Conservation (phyloP, 2,113 vertebrate genomes). For the Drymodes brunneopygia region DNA sequence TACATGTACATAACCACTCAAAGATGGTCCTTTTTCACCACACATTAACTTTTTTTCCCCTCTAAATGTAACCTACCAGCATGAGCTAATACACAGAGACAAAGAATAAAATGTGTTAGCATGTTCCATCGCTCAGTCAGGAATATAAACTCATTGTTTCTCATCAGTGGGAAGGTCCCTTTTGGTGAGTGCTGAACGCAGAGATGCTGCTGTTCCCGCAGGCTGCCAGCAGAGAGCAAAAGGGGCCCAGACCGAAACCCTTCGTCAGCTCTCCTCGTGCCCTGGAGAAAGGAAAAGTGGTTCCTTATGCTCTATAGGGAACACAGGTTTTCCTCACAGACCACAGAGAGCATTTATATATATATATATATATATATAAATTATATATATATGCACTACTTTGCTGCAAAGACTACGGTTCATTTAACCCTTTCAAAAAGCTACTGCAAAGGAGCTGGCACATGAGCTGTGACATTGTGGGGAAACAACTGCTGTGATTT, state of each 20-base stretch:
- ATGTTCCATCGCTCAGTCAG: fast-evolving
- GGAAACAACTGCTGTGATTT: not conserved
- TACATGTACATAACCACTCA: not conserved
- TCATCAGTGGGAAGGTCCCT: not conserved
- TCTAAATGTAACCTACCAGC: not conserved
- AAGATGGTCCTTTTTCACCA: not conserved
- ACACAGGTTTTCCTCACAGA: not conserved
- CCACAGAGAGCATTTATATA: not conserved
- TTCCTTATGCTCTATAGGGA: not conserved
- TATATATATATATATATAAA: not conserved
- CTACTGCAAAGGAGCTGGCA: not conserved
- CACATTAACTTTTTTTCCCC: not conserved
- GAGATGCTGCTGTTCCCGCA: not conserved
- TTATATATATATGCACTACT: not conserved
- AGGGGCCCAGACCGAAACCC: not conserved
- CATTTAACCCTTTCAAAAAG: not conserved
- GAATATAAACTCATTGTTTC: not conserved
- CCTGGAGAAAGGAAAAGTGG: not conserved
- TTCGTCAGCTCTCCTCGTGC: not conserved
- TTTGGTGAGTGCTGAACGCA: not conserved
- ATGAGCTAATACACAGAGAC: not conserved
- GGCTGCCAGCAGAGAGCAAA: constrained; percentile 52
- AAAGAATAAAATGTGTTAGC: not conserved
- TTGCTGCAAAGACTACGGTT: not conserved
- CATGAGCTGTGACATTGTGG: fast-evolving